Conservation (phyloP, 2,888 invertebrate species). For the Megamerina dolium region DNA sequence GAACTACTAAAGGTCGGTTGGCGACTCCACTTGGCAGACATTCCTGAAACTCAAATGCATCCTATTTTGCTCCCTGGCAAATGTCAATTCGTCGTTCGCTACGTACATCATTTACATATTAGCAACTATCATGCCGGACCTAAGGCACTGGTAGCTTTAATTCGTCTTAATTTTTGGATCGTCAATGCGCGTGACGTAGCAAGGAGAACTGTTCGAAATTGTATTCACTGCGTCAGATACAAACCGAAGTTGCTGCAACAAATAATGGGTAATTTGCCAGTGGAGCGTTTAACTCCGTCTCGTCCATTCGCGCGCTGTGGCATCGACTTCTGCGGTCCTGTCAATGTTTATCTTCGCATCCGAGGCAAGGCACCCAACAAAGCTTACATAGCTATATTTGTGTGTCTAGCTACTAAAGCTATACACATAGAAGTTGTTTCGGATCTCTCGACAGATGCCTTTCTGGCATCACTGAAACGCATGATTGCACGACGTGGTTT, state of each 20-base stretch:
- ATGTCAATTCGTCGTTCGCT: constrained; percentile 4
- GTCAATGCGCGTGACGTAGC: constrained; percentile 14
- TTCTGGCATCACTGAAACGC: constrained; percentile 10
- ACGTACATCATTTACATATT: constrained; percentile 8
- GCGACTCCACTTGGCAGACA: constrained; percentile 5
- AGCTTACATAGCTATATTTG: constrained; percentile 13
- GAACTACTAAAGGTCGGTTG: constrained; percentile 16
- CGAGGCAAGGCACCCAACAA: constrained; percentile 10
- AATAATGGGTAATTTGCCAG: constrained; percentile 12
- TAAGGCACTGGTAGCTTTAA: constrained; percentile 11
- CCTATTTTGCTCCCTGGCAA: constrained; percentile 9
- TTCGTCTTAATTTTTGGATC: constrained; percentile 16
- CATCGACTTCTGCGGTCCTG: constrained; percentile 14
- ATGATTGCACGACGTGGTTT: constrained; percentile 10
- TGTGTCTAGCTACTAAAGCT: constrained; percentile 14
- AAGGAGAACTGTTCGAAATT: no score
- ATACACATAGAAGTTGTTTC: constrained; percentile 17
- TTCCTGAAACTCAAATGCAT: constrained; percentile 9
- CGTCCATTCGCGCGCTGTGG: constrained; percentile 12
- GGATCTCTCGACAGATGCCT: constrained; percentile 12
- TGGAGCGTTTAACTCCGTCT: constrained; percentile 6
- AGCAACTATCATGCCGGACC: constrained; percentile 13
- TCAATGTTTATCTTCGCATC: constrained; percentile 10
- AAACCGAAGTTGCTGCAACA: constrained; percentile 14
- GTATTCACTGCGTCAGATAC: constrained; percentile 1